Conservation (phyloP, 2,888 invertebrate genomes). For the Synergus japonicus region DNA sequence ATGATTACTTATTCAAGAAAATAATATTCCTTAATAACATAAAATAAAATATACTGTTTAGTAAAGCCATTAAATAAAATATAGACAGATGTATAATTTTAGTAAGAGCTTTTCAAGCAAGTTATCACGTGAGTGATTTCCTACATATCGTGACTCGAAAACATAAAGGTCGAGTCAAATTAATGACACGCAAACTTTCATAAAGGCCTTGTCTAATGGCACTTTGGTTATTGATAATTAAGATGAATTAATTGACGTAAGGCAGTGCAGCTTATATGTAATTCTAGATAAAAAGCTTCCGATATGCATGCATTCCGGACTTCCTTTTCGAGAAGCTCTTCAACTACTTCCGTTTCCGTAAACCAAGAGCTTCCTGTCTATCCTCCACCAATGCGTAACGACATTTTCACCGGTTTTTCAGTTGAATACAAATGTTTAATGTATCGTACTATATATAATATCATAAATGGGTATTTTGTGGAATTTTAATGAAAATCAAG, state of each 20-base stretch:
- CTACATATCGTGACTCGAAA: constrained; percentile 17
- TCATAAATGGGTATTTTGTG: too few relatives aligned
- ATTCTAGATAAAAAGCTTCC: constrained; percentile 37
- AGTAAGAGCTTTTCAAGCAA: not conserved
- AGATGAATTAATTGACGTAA: constrained; percentile 23
- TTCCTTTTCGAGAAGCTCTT: constrained; percentile 51
- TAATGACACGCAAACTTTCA: constrained; percentile 6
- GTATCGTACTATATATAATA: too few relatives aligned
- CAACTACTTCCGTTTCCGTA: constrained; percentile 57
- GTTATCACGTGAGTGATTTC: constrained; percentile 4
- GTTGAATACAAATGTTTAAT: not conserved
- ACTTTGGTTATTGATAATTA: constrained; percentile 27
- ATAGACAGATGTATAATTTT: not conserved
- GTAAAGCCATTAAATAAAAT: not conserved
- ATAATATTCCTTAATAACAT: not conserved
- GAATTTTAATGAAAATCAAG: too few relatives aligned
- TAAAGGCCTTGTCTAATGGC: constrained; percentile 21
- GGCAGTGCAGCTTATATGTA: not conserved
- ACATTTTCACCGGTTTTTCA: not conserved
- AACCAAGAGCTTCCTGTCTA: constrained; percentile 36
- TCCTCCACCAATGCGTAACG: not conserved
- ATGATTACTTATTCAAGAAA: not conserved
- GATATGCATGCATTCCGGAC: constrained; percentile 41
- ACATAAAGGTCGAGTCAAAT: constrained; percentile 26
- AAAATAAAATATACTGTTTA: not conserved